phyloP scores from a whole-genome alignment of 2,888 invertebrate genomes.

The Himalopsyche tibetana region DNA sequence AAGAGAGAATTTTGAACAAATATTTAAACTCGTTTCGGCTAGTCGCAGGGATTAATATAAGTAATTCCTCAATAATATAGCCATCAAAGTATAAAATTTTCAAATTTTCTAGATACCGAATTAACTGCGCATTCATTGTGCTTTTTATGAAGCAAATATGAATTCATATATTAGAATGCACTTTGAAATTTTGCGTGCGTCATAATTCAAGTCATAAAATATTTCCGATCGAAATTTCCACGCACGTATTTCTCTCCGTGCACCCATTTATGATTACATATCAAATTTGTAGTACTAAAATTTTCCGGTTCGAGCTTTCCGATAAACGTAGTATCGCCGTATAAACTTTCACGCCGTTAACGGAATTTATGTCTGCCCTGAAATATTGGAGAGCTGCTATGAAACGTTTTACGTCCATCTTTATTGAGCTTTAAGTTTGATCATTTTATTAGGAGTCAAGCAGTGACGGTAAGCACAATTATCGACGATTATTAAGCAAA shows the following conservation, averaged over 20 bases:
- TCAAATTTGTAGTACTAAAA: conserved; percentile 33
- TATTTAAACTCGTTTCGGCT: too few relatives aligned
- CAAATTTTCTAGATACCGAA: too few relatives aligned
- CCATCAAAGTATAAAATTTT: too few relatives aligned
- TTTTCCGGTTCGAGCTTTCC: conserved; percentile 37
- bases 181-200: conserved; percentile 8
- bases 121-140: too few relatives aligned
- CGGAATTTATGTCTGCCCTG: conserved; percentile 22
- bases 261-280: conserved; percentile 41
- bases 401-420: conserved; percentile 19
- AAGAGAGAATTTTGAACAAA: too few relatives aligned
- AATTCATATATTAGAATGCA: conserved; percentile 4
- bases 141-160: too few relatives aligned
- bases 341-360: conserved; percentile 40
- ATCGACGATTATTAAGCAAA: too few relatives aligned
- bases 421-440: conserved; percentile 15
- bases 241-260: conserved; percentile 35
- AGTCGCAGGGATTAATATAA: too few relatives aligned
- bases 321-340: conserved; percentile 14
- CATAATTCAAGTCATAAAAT: conserved; percentile 7
- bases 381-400: conserved; percentile 31
- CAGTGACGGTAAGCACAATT: background rate
- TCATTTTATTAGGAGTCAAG: background rate
- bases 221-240: conserved; percentile 28
- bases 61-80: too few relatives aligned